Conservation (phyloP, 1,140 invertebrate species). For the Ips nitidus region DNA sequence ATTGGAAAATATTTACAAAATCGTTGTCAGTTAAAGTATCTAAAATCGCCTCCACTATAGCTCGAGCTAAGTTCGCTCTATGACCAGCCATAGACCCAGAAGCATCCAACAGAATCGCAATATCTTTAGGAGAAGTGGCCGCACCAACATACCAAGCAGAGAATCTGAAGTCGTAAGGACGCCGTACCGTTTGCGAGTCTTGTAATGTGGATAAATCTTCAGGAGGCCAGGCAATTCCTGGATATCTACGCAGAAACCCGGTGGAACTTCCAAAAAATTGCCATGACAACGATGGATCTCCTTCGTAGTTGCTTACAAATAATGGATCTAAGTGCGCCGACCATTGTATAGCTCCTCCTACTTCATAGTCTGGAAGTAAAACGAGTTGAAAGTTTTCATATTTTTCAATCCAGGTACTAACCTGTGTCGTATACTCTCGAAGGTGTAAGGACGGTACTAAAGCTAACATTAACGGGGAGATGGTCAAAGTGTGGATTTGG, state of each 20-base stretch:
- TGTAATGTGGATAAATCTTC: slow-evolving; percentile 57
- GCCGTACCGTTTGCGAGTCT: slow-evolving; percentile 59
- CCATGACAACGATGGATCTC: slow-evolving; percentile 89
- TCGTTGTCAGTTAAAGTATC: slow-evolving; percentile 96
- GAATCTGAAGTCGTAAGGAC: slow-evolving; percentile 85
- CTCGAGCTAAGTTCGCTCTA: slow-evolving; percentile 79
- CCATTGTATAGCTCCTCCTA: slow-evolving; percentile 89
- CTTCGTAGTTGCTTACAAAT: slow-evolving; percentile 90
- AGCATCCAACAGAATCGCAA: slow-evolving; percentile 89
- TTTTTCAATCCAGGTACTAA: neutral
- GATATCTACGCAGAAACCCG: slow-evolving; percentile 91
- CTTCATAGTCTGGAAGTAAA: slow-evolving; percentile 54
- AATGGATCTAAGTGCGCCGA: slow-evolving; percentile 86
- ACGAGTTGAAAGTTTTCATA: neutral
- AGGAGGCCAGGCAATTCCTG: slow-evolving; percentile 78
- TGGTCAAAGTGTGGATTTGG: slow-evolving; percentile 79
- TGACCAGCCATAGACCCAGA: slow-evolving; percentile 88
- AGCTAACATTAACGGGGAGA: slow-evolving; percentile 79
- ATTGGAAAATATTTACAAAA: slow-evolving; percentile 92
- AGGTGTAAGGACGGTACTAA: slow-evolving; percentile 88
- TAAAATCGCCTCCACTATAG: slow-evolving; percentile 82
- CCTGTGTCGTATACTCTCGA: slow-evolving; percentile 45
- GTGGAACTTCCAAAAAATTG: slow-evolving; percentile 94
- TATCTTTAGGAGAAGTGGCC: slow-evolving; percentile 94
- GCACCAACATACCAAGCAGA: slow-evolving; percentile 94